These are phyloP conservation scores for Clarias laeviceps DNA, from an alignment of 2,797 vertebrate genomes.

Conservation along the genomic window DNA sequence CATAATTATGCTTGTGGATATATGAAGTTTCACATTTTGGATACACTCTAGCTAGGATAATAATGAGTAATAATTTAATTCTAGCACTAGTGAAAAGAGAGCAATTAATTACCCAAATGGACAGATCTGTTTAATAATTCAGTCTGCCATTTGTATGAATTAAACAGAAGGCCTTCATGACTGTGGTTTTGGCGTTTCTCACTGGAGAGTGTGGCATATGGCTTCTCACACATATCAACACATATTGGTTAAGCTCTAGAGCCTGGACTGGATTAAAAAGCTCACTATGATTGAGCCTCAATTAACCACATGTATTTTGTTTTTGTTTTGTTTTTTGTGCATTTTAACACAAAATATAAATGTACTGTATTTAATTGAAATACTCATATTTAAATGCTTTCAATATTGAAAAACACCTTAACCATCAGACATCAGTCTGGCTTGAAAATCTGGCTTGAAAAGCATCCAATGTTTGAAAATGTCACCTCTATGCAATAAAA, in stretches of 20 bases:
- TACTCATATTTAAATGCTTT: neutral
- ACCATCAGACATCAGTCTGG: neutral
- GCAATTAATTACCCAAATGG: conserved; percentile 61
- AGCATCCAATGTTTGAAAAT: neutral
- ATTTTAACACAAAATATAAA: no score
- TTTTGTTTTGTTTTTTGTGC: conserved; percentile 27
- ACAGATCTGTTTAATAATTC: conserved; percentile 62
- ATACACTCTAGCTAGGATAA: conserved; percentile 47
- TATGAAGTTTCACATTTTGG: conserved; percentile 49
- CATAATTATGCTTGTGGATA: conserved; percentile 52
- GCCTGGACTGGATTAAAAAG: conserved; percentile 34
- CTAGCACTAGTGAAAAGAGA: conserved; percentile 52
- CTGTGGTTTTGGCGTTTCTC: conserved; percentile 53
- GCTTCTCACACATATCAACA: conserved; percentile 25
- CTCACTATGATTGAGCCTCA: conserved; percentile 41
- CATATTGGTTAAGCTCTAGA: conserved; percentile 42
- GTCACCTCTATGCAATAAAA: neutral
- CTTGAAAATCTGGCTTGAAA: neutral
- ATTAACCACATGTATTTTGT: conserved; percentile 9
- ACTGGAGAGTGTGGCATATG: conserved; percentile 34
- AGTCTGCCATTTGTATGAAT: conserved; percentile 59
- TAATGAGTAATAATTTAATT: conserved; percentile 43
- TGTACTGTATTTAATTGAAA: neutral
- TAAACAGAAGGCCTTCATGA: conserved; percentile 58
- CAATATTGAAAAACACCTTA: neutral